Evolutionary conservation across 2,797 vertebrate genomes (phyloP).

Genomic region (Myotis daubentonii): DNA sequence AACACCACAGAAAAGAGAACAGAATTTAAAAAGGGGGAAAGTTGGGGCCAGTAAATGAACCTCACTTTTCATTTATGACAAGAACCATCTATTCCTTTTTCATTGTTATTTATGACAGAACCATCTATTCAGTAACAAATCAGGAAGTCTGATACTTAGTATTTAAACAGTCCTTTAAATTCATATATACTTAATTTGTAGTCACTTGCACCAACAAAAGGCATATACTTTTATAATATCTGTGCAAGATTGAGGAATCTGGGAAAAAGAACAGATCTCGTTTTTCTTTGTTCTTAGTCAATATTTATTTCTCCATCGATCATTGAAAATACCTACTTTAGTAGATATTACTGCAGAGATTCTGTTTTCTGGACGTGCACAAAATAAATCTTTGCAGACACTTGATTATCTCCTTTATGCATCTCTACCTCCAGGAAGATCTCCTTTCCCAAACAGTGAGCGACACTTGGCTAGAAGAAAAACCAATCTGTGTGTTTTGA

Average conservation of each 20-base stretch:
- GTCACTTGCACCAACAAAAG: not conserved
- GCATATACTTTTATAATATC: not conserved
- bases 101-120: constrained; percentile 9
- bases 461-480: not conserved
- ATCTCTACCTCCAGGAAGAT: not conserved
- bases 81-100: not conserved
- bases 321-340: not conserved
- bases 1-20: not conserved
- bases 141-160: not conserved
- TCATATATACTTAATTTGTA: not conserved
- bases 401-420: not conserved
- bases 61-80: not conserved
- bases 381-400: not conserved
- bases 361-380: not conserved
- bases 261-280: not conserved
- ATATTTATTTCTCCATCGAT: constrained; percentile 10
- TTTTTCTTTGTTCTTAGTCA: constrained; percentile 29
- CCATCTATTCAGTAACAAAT: not conserved
- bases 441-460: not conserved
- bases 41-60: not conserved
- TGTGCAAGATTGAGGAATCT: not conserved
- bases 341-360: not conserved
- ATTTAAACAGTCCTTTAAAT: not conserved
- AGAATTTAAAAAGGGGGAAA: not conserved
- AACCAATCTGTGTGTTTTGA: not conserved